These are phyloP conservation scores for Pipra filicauda DNA, from an alignment of 2,113 vertebrate species.

Conservation along the genomic window DNA sequence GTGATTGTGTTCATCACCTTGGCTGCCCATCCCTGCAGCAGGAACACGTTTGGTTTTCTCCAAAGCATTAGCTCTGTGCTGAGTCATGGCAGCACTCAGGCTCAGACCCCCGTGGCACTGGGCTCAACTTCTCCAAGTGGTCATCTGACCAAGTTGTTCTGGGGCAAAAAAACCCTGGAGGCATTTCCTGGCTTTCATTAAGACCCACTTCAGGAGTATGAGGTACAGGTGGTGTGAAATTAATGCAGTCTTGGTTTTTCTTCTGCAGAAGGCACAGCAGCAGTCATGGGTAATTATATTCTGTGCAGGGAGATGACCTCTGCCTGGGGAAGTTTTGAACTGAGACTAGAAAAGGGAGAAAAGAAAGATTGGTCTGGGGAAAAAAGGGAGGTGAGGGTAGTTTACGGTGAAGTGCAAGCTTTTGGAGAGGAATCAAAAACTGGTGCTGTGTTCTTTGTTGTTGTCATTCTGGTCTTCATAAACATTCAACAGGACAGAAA, in stretches of 20 bases:
- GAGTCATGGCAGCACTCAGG: neutral
- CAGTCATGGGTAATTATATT: neutral
- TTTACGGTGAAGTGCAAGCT: neutral
- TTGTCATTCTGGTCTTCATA: neutral
- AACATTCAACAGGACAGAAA: neutral
- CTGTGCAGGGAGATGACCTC: neutral
- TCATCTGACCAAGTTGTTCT: neutral
- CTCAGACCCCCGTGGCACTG: fast-evolving
- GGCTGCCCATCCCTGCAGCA: fast-evolving
- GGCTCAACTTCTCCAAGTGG: fast-evolving
- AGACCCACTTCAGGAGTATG: neutral
- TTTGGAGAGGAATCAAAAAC: neutral
- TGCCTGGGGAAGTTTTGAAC: neutral
- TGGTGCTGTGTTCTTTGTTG: neutral
- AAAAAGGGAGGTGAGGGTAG: neutral
- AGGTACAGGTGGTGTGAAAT: neutral
- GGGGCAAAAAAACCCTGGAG: neutral
- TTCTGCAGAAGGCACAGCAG: neutral
- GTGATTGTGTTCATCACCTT: fast-evolving
- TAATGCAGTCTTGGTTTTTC: neutral
- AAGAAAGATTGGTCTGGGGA: neutral
- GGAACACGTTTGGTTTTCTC: neutral
- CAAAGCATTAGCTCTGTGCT: neutral
- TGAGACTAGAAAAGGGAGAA: neutral
- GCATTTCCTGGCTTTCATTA: neutral